A percentile compares a stretch with the other conserved stretches of the same genome.
These are phyloP conservation scores for Globodera rostochiensis DNA, from an alignment of 1,140 invertebrate genomes.

Conservation along the genomic window DNA sequence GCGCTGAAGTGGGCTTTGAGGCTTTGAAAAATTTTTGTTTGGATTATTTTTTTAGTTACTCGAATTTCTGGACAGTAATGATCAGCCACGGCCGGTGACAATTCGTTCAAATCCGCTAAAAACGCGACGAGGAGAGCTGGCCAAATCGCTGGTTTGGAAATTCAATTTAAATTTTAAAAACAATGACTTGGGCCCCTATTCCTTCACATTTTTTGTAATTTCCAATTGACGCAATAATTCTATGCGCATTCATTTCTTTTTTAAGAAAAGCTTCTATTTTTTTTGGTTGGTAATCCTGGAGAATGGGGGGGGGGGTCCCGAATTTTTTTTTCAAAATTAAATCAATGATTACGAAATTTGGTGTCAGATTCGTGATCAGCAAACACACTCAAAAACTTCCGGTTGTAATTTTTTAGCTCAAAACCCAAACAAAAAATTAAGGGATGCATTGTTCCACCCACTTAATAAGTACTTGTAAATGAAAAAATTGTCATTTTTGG, in stretches of 20 bases:
- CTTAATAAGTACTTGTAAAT: background rate
- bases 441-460: background rate
- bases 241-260: too few species aligned
- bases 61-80: slow-evolving; percentile 94
- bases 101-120: slow-evolving; percentile 94
- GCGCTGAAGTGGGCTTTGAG: slow-evolving; percentile 49
- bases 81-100: slow-evolving; percentile 89
- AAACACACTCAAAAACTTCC: too few species aligned
- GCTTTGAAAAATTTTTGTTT: background rate
- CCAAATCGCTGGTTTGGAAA: slow-evolving; percentile 74
- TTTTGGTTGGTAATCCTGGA: too few species aligned
- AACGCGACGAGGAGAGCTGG: slow-evolving; percentile 86
- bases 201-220: background rate
- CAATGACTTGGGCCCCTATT: background rate
- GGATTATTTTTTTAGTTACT: slow-evolving; percentile 71
- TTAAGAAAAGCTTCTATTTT: too few species aligned
- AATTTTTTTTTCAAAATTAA: too few species aligned
- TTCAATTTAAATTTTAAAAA: background rate
- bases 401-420: too few species aligned
- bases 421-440: background rate
- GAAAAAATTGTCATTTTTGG: background rate
- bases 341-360: too few species aligned
- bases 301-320: too few species aligned
- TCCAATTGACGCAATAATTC: too few species aligned
- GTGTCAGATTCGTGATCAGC: too few species aligned